A percentile compares a stretch with the other conserved stretches of the same genome.
phyloP scores from a whole-genome alignment of 2,797 vertebrate genomes.

The Luscinia megarhynchos region DNA sequence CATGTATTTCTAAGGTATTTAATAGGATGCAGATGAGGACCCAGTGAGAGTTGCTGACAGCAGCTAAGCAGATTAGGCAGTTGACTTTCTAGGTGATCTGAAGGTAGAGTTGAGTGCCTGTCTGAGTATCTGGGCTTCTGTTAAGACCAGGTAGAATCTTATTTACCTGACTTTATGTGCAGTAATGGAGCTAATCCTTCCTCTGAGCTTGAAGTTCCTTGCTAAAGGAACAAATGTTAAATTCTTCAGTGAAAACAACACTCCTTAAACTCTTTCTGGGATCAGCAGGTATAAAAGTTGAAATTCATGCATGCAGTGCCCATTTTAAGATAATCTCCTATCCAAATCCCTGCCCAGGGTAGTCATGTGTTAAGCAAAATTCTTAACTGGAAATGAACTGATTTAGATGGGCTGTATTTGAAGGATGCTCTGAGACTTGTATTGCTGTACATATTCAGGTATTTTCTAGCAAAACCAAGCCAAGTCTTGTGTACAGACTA shows the following conservation, averaged over 20 bases:
- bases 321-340: background rate
- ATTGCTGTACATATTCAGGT: fast-evolving
- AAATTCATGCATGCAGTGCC: no score
- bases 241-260: background rate
- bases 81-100: background rate
- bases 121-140: background rate
- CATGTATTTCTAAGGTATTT: fast-evolving
- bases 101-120: background rate
- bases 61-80: background rate
- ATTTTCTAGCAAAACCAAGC: background rate
- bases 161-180: fast-evolving
- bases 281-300: background rate
- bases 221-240: background rate
- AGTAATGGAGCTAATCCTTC: background rate
- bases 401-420: background rate
- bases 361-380: background rate
- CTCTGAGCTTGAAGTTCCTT: background rate
- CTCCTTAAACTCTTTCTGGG: background rate
- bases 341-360: background rate
- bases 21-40: background rate
- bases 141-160: background rate
- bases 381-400: background rate
- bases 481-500: background rate
- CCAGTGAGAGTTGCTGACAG: background rate
- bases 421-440: background rate